A percentile compares a stretch with the other conserved stretches of the same genome.
Conservation (phyloP, 2,797 vertebrate species). For the Artibeus jamaicensis region DNA sequence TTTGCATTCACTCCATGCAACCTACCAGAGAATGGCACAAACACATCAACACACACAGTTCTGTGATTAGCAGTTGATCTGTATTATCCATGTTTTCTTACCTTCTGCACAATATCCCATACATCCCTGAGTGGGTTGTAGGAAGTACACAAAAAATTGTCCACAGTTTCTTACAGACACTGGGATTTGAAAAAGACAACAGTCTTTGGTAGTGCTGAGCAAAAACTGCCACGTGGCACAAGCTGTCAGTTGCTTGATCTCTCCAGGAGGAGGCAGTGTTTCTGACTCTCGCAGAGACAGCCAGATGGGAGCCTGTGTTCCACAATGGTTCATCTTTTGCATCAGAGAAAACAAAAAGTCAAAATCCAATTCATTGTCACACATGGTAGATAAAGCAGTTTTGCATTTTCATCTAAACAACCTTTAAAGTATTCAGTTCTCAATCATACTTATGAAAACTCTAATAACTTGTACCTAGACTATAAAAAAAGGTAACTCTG, state of each 20-base stretch:
- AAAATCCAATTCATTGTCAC: slow-evolving; percentile 51
- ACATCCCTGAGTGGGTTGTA: slow-evolving; percentile 93
- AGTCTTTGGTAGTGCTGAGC: slow-evolving; percentile 86
- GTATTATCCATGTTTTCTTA: slow-evolving; percentile 63
- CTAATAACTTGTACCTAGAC: neutral
- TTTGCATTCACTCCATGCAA: neutral
- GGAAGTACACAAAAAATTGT: slow-evolving; percentile 92
- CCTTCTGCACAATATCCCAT: slow-evolving; percentile 96
- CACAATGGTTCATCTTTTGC: slow-evolving; percentile 91
- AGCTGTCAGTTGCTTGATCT: slow-evolving; percentile 88
- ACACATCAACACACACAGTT: neutral
- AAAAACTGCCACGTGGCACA: slow-evolving; percentile 93
- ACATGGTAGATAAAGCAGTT: neutral
- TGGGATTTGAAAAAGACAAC: slow-evolving; percentile 93
- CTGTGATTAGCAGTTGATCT: neutral
- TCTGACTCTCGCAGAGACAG: slow-evolving; percentile 88
- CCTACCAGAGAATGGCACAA: neutral
- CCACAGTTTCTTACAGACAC: slow-evolving; percentile 91
- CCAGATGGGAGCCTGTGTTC: slow-evolving; percentile 94
- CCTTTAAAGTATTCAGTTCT: neutral
- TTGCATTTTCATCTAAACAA: neutral
- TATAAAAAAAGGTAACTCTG: neutral
- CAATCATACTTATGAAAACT: neutral
- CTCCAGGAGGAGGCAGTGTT: slow-evolving; percentile 86
- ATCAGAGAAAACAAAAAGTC: slow-evolving; percentile 50